phyloP scores from a whole-genome alignment of 2,113 vertebrate species.

The Mus musculus region DNA sequence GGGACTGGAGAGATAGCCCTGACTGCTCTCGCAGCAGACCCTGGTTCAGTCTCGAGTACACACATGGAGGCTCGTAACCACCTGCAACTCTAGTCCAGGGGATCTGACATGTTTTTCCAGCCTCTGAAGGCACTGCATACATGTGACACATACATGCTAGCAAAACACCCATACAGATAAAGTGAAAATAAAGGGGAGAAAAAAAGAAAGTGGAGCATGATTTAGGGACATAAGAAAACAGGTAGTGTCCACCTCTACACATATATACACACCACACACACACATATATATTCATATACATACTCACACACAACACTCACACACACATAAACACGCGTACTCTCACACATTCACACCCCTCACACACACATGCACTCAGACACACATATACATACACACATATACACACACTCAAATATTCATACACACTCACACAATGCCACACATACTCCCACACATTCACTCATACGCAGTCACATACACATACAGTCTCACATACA shows the following conservation, averaged over 20 bases:
- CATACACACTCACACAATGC: too few species aligned
- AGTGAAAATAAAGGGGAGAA: background rate
- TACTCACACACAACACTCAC: too few species aligned
- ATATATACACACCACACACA: background rate
- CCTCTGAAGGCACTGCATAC: background rate
- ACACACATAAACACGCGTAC: too few species aligned
- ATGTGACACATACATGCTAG: background rate
- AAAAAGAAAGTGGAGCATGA: background rate
- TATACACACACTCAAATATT: too few species aligned
- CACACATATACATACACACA: too few species aligned
- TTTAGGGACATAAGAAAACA: background rate
- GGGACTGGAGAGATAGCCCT: background rate
- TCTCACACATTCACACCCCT: too few species aligned
- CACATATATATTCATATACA: too few species aligned
- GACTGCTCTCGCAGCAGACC: background rate
- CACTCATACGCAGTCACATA: too few species aligned
- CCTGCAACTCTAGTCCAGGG: background rate
- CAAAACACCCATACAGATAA: background rate
- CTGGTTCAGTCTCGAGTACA: background rate
- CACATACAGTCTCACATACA: too few species aligned
- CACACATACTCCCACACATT: too few species aligned
- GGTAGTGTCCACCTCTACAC: background rate
- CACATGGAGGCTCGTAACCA: too few species aligned
- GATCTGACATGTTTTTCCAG: background rate
- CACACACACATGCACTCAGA: too few species aligned